A percentile compares a stretch with the other conserved stretches of the same genome.
Evolutionary conservation across 1,140 invertebrate species (phyloP).

Genomic region (Leguminivora glycinivorella): DNA sequence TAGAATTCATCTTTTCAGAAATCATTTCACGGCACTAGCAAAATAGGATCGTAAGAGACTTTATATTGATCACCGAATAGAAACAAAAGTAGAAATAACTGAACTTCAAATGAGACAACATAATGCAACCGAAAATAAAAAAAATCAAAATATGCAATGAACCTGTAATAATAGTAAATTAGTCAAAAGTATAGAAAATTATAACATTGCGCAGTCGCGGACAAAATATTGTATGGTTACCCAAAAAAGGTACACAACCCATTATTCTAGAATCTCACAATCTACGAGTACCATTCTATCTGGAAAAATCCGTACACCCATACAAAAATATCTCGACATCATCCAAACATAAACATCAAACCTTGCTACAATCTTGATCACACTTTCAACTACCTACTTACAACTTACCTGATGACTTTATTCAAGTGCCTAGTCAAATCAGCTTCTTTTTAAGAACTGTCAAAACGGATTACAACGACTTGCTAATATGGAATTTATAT

Average conservation of each 20-base stretch:
- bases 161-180: slow-evolving; percentile 33
- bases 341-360: neutral
- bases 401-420: no score
- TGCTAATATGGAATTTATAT: no score
- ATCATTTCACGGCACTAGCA: slow-evolving; percentile 41
- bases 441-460: no score
- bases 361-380: neutral
- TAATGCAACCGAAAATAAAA: slow-evolving; percentile 38
- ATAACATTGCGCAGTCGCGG: neutral
- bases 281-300: no score
- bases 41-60: slow-evolving; percentile 33
- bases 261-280: neutral
- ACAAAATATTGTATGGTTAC: neutral
- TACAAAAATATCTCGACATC: neutral
- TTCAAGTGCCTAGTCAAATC: no score
- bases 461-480: no score
- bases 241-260: neutral
- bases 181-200: slow-evolving; percentile 14
- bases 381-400: no score
- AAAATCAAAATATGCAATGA: slow-evolving; percentile 39
- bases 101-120: slow-evolving; percentile 28
- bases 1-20: neutral
- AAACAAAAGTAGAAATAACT: slow-evolving; percentile 36
- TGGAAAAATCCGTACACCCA: neutral
- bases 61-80: slow-evolving; percentile 12